phyloP scores from a whole-genome alignment of 1,140 invertebrate genomes.

The Telenomus remus region DNA sequence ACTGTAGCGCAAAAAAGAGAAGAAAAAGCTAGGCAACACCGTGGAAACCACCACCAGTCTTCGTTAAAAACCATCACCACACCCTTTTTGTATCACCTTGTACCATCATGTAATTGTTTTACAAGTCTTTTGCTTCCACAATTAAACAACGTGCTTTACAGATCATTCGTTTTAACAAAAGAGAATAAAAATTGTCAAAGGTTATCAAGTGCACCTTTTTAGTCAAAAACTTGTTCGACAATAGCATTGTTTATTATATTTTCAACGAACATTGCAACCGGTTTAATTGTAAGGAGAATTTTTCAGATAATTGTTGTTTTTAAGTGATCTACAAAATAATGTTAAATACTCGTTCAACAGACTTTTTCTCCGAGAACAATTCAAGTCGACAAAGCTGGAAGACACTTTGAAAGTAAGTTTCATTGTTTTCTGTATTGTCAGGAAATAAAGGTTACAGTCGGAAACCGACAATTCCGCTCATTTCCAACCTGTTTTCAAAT shows the following conservation, averaged over 20 bases:
- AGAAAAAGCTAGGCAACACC: slow-evolving; percentile 62
- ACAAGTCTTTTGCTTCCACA: slow-evolving; percentile 6
- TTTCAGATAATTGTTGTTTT: slow-evolving; percentile 2
- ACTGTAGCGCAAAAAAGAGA: slow-evolving; percentile 72
- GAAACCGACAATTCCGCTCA: slow-evolving; percentile 32
- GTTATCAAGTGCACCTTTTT: too few species aligned
- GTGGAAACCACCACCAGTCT: slow-evolving; percentile 60
- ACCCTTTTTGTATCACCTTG: slow-evolving; percentile 44
- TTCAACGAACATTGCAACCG: too few species aligned
- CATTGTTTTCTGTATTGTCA: slow-evolving; percentile 39
- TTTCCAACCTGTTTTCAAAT: slow-evolving; percentile 19
- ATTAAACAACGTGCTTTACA: too few species aligned
- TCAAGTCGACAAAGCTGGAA: slow-evolving; percentile 35
- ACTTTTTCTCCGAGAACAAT: slow-evolving; percentile 40
- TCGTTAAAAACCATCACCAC: slow-evolving; percentile 60
- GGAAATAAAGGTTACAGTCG: slow-evolving; percentile 38
- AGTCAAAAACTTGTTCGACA: too few species aligned
- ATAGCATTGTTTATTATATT: too few species aligned
- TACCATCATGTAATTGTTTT: slow-evolving; percentile 36
- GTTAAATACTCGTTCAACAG: slow-evolving; percentile 25
- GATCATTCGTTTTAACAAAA: background rate
- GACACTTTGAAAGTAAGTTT: slow-evolving; percentile 39
- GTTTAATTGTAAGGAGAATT: too few species aligned
- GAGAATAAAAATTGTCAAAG: too few species aligned
- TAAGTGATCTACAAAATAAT: slow-evolving; percentile 21